phyloP scores from a whole-genome alignment of 64 coral and sea anemone genomes.

The Orbicella faveolata region DNA sequence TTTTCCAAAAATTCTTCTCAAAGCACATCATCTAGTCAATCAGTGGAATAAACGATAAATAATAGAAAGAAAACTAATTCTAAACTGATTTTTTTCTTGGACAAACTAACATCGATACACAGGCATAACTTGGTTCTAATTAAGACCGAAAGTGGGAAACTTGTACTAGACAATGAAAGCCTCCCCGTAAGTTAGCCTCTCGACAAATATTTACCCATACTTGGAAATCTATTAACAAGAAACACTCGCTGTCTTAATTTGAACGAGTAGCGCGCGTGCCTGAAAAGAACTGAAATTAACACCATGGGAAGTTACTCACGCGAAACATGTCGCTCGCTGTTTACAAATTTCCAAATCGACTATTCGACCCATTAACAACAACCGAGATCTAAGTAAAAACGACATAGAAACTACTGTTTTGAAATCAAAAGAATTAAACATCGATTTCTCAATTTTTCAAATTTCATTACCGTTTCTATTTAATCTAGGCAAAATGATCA shows the following conservation, averaged over 20 bases:
- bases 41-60: no score
- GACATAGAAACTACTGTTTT: no score
- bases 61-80: no score
- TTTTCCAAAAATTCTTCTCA: no score
- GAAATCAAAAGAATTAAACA: no score
- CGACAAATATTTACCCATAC: background rate
- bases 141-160: background rate
- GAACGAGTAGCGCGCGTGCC: background rate
- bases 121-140: no score
- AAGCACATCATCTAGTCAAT: no score
- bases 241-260: background rate
- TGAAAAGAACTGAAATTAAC: constrained; percentile 22
- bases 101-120: no score
- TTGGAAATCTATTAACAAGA: background rate
- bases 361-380: background rate
- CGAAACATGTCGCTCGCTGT: background rate
- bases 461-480: background rate
- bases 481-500: background rate
- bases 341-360: background rate
- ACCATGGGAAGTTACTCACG: constrained; percentile 1
- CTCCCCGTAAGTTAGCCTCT: background rate
- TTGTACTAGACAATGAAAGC: background rate
- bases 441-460: background rate
- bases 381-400: background rate
- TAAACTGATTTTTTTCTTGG: no score